Conservation (phyloP, 2,888 invertebrate genomes). For the Chrysopilus asiliformis region DNA sequence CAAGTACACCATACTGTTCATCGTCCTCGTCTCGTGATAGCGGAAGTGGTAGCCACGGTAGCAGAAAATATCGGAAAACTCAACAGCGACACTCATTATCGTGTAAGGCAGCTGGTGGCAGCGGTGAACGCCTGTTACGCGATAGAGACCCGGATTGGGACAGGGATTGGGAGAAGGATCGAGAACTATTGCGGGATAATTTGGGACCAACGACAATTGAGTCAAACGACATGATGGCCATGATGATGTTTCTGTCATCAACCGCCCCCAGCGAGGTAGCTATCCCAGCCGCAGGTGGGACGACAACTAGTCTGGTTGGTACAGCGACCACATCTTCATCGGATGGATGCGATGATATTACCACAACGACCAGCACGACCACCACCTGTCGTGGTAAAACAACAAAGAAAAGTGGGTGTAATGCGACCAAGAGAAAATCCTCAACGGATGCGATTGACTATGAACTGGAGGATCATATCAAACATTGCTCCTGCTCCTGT, state of each 20-base stretch:
- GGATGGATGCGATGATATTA: slow-evolving; percentile 2
- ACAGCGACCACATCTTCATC: slow-evolving; percentile 3
- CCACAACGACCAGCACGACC: not conserved
- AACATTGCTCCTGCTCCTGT: slow-evolving; percentile 79
- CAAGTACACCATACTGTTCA: slow-evolving; percentile 1
- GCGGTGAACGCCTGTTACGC: too few species aligned
- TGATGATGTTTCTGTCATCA: slow-evolving; percentile 14
- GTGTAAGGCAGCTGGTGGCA: slow-evolving; percentile 2
- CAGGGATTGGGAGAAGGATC: too few species aligned
- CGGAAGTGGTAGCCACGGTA: slow-evolving; percentile 6
- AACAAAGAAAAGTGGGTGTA: slow-evolving; percentile 5
- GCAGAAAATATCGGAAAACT: slow-evolving; percentile 9
- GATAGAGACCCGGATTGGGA: too few species aligned
- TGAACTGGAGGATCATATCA: slow-evolving; percentile 78
- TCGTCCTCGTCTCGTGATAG: slow-evolving; percentile 4
- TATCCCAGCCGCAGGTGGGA: slow-evolving; percentile 2
- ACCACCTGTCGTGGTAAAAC: not conserved
- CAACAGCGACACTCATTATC: slow-evolving; percentile 11
- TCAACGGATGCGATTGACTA: slow-evolving; percentile 43
- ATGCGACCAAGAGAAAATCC: slow-evolving; percentile 13
- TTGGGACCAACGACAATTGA: slow-evolving; percentile 5
- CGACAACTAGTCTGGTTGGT: slow-evolving; percentile 3
- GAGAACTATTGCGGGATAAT: not conserved
- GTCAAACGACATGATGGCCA: slow-evolving; percentile 12
- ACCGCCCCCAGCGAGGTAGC: slow-evolving; percentile 11